Evolutionary conservation across 1,140 invertebrate species (phyloP).

Genomic region (Leptinotarsa defecta): DNA sequence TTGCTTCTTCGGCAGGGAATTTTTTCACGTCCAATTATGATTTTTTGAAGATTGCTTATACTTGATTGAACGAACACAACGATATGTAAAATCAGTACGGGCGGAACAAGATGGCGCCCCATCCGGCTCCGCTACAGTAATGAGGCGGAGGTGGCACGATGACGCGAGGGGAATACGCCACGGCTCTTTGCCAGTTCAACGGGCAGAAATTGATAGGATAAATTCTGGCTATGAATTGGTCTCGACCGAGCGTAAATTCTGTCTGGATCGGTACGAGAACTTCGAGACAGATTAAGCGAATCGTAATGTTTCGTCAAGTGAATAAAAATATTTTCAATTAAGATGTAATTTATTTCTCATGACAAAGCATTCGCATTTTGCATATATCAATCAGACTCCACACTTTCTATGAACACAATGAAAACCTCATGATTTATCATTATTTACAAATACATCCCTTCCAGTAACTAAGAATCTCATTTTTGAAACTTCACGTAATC

Average conservation of each 20-base stretch:
- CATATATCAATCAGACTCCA: too few relatives aligned
- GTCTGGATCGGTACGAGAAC: conserved; percentile 31
- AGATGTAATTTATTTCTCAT: too few relatives aligned
- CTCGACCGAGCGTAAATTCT: conserved; percentile 63
- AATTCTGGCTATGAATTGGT: conserved; percentile 68
- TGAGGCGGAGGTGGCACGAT: conserved; percentile 32
- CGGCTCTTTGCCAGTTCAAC: conserved; percentile 66
- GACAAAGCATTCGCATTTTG: too few relatives aligned
- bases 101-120: conserved; percentile 51
- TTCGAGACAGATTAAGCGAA: not conserved
- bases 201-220: conserved; percentile 71
- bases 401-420: too few relatives aligned
- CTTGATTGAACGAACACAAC: conserved; percentile 53
- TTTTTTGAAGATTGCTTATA: conserved; percentile 43
- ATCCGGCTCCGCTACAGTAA: conserved; percentile 35
- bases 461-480: too few relatives aligned
- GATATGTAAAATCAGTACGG: conserved; percentile 52
- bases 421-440: too few relatives aligned
- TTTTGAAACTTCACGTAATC: too few relatives aligned
- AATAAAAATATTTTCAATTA: too few relatives aligned
- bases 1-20: not conserved
- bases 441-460: too few relatives aligned
- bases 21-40: conserved; percentile 49
- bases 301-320: too few relatives aligned
- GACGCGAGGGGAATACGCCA: conserved; percentile 29